Percentiles rank a stretch among this genome's conserved stretches.
These are phyloP conservation scores for Tringa solitaria DNA, from an alignment of 2,113 vertebrate species.

Conservation along the genomic window DNA sequence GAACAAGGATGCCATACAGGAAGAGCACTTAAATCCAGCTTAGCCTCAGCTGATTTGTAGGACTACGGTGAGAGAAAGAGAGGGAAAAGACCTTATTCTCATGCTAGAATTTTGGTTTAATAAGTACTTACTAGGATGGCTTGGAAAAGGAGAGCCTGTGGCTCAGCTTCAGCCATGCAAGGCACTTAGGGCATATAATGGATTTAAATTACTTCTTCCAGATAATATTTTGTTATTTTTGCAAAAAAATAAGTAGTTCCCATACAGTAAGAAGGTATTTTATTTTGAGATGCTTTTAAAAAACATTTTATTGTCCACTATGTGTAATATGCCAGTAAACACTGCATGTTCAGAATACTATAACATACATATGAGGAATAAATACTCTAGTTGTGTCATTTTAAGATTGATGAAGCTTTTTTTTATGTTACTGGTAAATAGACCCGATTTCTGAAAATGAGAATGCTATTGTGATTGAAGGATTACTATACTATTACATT, in stretches of 20 bases:
- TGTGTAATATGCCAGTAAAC: background rate
- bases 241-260: background rate
- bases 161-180: background rate
- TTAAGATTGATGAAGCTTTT: background rate
- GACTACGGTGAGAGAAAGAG: background rate
- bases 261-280: background rate
- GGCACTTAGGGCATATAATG: background rate
- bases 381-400: background rate
- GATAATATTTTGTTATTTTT: background rate
- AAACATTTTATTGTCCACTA: background rate
- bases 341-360: background rate
- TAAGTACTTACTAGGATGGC: background rate
- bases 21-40: background rate
- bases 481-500: background rate
- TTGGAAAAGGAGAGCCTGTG: background rate
- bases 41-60: background rate
- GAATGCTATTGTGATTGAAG: background rate
- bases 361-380: background rate
- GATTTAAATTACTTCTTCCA: background rate
- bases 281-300: background rate
- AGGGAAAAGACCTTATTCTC: background rate
- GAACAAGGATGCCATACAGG: fast-evolving
- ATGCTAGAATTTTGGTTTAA: background rate
- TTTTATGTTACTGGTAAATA: background rate
- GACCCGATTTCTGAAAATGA: background rate